These are phyloP conservation scores for Typhlomys cinereus DNA, from an alignment of 2,113 vertebrate species.

Conservation along the genomic window DNA sequence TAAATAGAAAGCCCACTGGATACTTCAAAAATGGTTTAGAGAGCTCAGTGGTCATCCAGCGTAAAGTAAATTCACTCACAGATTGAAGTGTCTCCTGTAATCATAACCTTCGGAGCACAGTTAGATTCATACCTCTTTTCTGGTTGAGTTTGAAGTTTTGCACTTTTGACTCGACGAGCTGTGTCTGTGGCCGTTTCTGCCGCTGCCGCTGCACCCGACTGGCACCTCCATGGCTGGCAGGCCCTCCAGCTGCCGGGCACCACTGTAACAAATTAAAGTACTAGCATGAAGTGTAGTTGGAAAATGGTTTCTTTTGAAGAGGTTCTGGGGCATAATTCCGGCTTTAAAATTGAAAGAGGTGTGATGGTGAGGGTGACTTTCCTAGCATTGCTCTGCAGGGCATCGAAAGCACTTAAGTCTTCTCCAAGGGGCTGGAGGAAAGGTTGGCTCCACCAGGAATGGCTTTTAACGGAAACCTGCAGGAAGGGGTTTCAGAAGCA, in stretches of 20 bases:
- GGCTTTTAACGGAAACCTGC: too few species aligned
- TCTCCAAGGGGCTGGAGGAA: neutral
- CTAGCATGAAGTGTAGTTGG: constrained; percentile 30
- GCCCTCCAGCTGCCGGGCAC: constrained; percentile 73
- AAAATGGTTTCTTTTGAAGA: constrained; percentile 45
- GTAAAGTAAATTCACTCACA: neutral
- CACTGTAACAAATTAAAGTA: constrained; percentile 81
- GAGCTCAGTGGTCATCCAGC: neutral
- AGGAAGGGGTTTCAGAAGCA: neutral
- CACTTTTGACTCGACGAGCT: constrained; percentile 44
- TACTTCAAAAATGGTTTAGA: neutral
- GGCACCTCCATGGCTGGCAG: constrained; percentile 80
- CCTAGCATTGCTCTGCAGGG: constrained; percentile 3
- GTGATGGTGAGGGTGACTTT: neutral
- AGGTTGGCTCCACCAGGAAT: rapidly evolving
- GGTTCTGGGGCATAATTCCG: constrained; percentile 25
- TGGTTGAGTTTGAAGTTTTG: neutral
- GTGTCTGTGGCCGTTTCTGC: constrained; percentile 80
- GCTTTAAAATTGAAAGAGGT: constrained; percentile 27
- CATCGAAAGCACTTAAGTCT: neutral
- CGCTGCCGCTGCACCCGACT: constrained; percentile 74
- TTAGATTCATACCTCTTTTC: constrained; percentile 73
- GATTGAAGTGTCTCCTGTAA: neutral
- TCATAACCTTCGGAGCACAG: neutral
- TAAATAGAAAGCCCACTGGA: neutral